Evolutionary conservation across 2,797 vertebrate genomes (phyloP).

Genomic region (Pelobates cultripes): DNA sequence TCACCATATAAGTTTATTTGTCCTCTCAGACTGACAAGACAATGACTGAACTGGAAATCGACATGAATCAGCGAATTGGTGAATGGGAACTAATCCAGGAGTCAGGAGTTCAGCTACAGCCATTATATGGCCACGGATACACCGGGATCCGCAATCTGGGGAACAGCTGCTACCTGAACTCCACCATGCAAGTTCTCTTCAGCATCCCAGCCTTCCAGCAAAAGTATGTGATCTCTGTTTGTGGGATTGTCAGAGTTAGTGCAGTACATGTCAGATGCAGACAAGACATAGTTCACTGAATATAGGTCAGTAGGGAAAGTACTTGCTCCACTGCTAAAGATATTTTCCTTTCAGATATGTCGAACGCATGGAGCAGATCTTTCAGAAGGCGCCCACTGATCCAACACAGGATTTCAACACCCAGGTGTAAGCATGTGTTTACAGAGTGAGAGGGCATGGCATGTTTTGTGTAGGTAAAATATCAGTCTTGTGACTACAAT

Average conservation of each 20-base stretch:
- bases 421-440: constrained; percentile 85
- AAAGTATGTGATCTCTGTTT: constrained; percentile 78
- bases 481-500: too few relatives aligned
- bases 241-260: too few relatives aligned
- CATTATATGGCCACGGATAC: constrained; percentile 88
- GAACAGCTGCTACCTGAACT: constrained; percentile 99
- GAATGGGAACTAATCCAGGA: constrained; percentile 99
- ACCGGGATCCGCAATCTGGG: constrained; percentile 97
- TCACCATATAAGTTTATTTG: neutral
- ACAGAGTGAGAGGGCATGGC: too few relatives aligned
- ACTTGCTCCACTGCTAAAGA: too few relatives aligned
- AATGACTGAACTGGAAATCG: constrained; percentile 98
- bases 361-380: constrained; percentile 92
- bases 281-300: too few relatives aligned
- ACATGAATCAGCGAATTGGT: constrained; percentile 96
- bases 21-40: constrained; percentile 90
- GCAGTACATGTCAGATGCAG: too few relatives aligned
- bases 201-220: constrained; percentile 96
- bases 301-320: too few relatives aligned
- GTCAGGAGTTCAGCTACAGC: constrained; percentile 88
- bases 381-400: constrained; percentile 88
- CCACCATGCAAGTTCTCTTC: constrained; percentile 99
- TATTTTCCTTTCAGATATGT: constrained; percentile 80
- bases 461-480: too few relatives aligned
- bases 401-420: constrained; percentile 98